A percentile compares a stretch with the other conserved stretches of the same genome.
phyloP scores from a whole-genome alignment of 2,888 invertebrate genomes.

The Coecobrya sp. region DNA sequence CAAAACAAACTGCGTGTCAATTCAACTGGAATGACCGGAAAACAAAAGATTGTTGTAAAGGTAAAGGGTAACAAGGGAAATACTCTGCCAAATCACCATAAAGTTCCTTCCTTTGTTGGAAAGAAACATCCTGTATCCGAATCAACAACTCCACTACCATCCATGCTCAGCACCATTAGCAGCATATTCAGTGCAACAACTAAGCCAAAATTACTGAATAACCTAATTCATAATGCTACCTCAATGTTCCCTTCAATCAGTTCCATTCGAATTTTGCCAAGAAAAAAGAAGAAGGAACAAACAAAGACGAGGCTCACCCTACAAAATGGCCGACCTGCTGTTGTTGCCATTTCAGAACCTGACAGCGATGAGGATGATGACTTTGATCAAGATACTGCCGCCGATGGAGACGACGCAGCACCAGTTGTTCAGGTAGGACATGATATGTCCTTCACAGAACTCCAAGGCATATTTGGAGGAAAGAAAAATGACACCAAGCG shows the following conservation, averaged over 20 bases:
- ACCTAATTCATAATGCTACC: constrained; percentile 60
- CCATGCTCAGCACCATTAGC: constrained; percentile 70
- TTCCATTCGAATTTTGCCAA: constrained; percentile 68
- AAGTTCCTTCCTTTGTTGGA: not conserved
- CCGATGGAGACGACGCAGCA: constrained; percentile 50
- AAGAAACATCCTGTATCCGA: constrained; percentile 7
- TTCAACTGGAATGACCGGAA: not conserved
- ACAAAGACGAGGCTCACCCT: constrained; percentile 72
- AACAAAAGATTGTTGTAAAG: constrained; percentile 57
- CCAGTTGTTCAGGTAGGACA: constrained; percentile 84
- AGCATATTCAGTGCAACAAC: constrained; percentile 64
- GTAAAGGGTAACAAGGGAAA: constrained; percentile 56
- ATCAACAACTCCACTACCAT: constrained; percentile 65
- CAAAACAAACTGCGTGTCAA: constrained; percentile 34
- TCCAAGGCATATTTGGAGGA: constrained; percentile 71
- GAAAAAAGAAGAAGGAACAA: constrained; percentile 65
- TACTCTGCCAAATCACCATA: not conserved
- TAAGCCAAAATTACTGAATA: constrained; percentile 64
- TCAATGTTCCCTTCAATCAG: constrained; percentile 66
- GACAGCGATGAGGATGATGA: constrained; percentile 39
- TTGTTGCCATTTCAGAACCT: constrained; percentile 34
- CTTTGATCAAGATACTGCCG: constrained; percentile 46
- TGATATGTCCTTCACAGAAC: constrained; percentile 83
- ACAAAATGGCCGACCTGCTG: constrained; percentile 78
- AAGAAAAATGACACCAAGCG: constrained; percentile 53